Conservation (phyloP, 2,113 vertebrate genomes). For the Silurus glanis region DNA sequence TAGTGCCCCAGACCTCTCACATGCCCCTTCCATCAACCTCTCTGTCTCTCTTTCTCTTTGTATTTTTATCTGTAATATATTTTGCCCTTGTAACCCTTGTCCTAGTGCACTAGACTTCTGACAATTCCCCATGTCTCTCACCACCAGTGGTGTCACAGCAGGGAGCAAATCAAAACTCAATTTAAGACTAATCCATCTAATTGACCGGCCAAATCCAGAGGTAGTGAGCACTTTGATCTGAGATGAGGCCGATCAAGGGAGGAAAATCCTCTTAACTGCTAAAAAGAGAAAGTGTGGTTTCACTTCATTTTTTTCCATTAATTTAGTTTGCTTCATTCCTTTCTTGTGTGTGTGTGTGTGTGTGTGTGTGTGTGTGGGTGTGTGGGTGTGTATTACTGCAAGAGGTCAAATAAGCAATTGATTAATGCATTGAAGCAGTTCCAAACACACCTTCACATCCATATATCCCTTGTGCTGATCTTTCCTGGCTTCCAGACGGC, state of each 20-base stretch:
- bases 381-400: too few relatives aligned
- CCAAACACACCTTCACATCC: too few relatives aligned
- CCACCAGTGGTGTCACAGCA: constrained; percentile 46
- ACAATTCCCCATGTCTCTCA: neutral
- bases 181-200: constrained; percentile 70
- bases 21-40: constrained; percentile 18
- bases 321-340: neutral
- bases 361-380: too few relatives aligned
- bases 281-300: neutral
- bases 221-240: constrained; percentile 64
- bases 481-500: too few relatives aligned
- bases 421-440: too few relatives aligned
- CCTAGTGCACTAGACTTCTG: constrained; percentile 48
- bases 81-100: constrained; percentile 31
- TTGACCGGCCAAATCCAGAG: constrained; percentile 59
- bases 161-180: constrained; percentile 65
- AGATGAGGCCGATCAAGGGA: neutral
- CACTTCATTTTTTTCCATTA: neutral
- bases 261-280: constrained; percentile 7
- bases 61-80: neutral
- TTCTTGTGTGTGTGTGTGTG: neutral
- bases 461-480: too few relatives aligned
- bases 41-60: neutral
- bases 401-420: too few relatives aligned
- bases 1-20: constrained; percentile 49